phyloP scores from a whole-genome alignment of 2,888 invertebrate genomes.

The Corythucha ciliata region DNA sequence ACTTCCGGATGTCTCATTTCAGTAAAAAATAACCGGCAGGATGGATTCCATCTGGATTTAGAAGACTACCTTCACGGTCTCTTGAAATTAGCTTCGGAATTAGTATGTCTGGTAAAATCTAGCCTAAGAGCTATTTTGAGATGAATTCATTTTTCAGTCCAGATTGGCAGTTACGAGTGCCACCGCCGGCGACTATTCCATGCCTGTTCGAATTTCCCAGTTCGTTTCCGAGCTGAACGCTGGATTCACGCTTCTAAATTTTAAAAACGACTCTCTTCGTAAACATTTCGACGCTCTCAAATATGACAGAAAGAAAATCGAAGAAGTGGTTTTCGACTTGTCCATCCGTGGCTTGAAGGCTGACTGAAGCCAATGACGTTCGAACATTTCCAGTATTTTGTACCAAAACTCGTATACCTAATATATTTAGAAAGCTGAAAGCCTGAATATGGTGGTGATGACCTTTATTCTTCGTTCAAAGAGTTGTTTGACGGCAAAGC shows the following conservation, averaged over 20 bases:
- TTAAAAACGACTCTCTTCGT: conserved; percentile 80
- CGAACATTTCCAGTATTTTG: not conserved
- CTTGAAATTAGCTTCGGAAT: conserved; percentile 69
- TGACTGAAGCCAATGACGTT: conserved; percentile 1
- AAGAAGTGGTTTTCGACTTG: conserved; percentile 82
- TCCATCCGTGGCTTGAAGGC: conserved; percentile 64
- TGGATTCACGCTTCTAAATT: conserved; percentile 77
- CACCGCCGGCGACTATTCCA: conserved; percentile 70
- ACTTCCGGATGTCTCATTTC: conserved; percentile 23
- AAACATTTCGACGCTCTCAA: conserved; percentile 80
- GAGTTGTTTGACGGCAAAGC: no score
- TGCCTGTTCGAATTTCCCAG: conserved; percentile 70
- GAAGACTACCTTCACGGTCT: conserved; percentile 85
- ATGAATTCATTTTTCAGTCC: conserved; percentile 44
- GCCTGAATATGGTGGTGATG: no score
- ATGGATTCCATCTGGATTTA: conserved; percentile 81
- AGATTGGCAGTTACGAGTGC: conserved; percentile 76
- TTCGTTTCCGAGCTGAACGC: conserved; percentile 82
- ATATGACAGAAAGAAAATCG: conserved; percentile 89
- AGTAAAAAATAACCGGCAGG: conserved; percentile 59
- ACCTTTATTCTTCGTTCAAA: no score
- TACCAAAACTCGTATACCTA: no score
- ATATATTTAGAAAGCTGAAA: no score
- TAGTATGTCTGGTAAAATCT: conserved; percentile 50
- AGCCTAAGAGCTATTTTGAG: not conserved